Base-by-base conservation (phyloP, 2,888 invertebrate genomes). In the Caenorhabditis japonica region DNA sequence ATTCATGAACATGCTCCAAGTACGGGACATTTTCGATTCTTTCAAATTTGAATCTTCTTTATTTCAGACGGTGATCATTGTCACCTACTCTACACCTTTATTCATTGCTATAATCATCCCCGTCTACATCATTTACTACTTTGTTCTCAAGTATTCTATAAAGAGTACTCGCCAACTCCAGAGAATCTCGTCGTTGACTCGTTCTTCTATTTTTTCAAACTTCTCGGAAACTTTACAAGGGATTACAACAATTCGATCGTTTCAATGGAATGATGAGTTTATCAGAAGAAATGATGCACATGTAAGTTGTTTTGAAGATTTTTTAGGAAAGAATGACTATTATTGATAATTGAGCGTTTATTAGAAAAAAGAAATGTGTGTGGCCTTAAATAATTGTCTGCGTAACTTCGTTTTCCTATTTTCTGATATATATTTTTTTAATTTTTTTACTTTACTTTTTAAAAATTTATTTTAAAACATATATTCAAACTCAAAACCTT, bases 141-240 rank as follows among this genome's bases (percentile, higher is more conserved):
- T 39, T 52, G 81, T 87, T 36, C 87, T 97, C 91, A 91, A 94
- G 80, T 94, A 96, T 90, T 97, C 96, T 90, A 94, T 97, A 76
- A 92, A 94, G 2, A 93, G 95, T 0, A 96, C 97, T 2, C 90
- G 97, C n/a, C 97, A 97, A 61, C 79, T 87, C 55, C 87, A 87
- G 64, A 75, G 87, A 47, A 77, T 87, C 23, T 83, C 86, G 25
- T 87, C 87, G 4, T 64, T 87, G 39, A 84, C 83, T 19, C 73
- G 77, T 27, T 87, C 87, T 19, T 87, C 87, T 4, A 87, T 87
- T 36, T 88, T 84, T 53, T 85, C 85, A 5, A 87, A 87, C 66
- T 83, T 87, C 38, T 81, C 84, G 34, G 87, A 87, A 58, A 83
- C 87, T 3, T 73, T 87, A 5, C 71, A 85, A 79, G 87, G 87